Base-by-base conservation (phyloP, 2,888 invertebrate species). In the Calameuta pallipes region DNA sequence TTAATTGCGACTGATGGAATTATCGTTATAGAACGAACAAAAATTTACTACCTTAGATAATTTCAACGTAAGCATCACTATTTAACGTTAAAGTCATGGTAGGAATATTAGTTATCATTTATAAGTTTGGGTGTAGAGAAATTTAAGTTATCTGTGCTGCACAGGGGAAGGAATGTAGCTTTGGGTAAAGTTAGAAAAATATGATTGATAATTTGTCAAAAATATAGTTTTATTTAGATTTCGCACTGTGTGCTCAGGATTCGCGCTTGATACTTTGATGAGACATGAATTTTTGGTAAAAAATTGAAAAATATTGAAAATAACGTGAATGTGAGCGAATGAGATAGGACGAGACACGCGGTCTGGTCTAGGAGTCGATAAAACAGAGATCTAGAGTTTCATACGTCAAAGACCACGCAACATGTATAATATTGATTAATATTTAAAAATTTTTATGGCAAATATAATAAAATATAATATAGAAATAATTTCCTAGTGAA, bases 1-100 rank as follows among this genome's bases (percentile, higher is more conserved):
- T 73, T 77, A 30, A 77, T 77, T 77, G 68, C 76, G 35, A 77
- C 70, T 77, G 73, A 77, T 56, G 73, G 73, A 77, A 33, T 77
- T 31, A 73, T 36, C 35, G 34, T 70, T 3, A 75, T 31, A 35
- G 68, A 33, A 15, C 30, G 23, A 75, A 34, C 12, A 75, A 11
- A 41, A 31, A 75, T 56, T 15, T 56, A 37, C 13, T 13, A 37
- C 13, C 13, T 13, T 13, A 13, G 37, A 12, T 12, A 3, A 37
- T 37, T 33, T 33, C 3, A 33, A 33, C 33, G 33, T 33, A 33
- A 33, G 0, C 33, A 33, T 33, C 33, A 4, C 33, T 33, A 33
- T 33, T 33, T 33, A 33, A 33, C 33, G 33, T 33, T 33, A 33
- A 33, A 4, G 33, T 33, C 35, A 9, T 35, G 35, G 11, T 41